Evolutionary conservation across 2,113 vertebrate species (phyloP).

Genomic region (Centropristis striata): DNA sequence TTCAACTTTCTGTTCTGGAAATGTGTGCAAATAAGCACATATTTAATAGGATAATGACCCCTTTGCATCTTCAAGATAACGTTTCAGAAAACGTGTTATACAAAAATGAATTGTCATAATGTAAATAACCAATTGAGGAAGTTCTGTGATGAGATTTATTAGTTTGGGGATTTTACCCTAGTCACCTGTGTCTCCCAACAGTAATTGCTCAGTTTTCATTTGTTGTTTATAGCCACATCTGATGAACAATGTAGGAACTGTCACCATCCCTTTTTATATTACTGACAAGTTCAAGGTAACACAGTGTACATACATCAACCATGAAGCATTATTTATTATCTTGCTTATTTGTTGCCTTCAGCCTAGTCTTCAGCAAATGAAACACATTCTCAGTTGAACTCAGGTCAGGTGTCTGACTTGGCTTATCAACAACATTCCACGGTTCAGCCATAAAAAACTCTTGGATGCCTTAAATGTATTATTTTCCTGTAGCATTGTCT

Average conservation of each 20-base stretch:
- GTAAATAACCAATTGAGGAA: no score
- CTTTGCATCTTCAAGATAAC: no score
- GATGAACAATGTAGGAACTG: background rate
- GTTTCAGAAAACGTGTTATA: no score
- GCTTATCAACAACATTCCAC: slow-evolving; percentile 15
- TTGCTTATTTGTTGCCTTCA: background rate
- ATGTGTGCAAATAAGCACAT: no score
- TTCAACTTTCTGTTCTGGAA: no score
- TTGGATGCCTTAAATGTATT: background rate
- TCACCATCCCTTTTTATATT: background rate
- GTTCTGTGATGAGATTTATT: no score
- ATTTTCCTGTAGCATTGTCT: background rate
- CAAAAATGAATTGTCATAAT: no score
- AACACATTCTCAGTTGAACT: slow-evolving; percentile 14
- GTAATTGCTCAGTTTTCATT: background rate
- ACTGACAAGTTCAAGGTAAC: background rate
- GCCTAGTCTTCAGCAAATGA: slow-evolving; percentile 13
- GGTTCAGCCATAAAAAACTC: slow-evolving; percentile 5
- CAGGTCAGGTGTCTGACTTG: slow-evolving; percentile 19
- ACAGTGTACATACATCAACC: background rate
- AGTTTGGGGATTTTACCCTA: no score
- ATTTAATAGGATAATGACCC: no score
- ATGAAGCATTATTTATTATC: background rate
- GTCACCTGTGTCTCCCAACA: no score
- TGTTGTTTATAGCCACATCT: background rate